Percentiles rank a stretch among this genome's conserved stretches.
These are phyloP conservation scores for Cyaniris semiargus DNA, from an alignment of 2,888 invertebrate species.

Conservation along the genomic window DNA sequence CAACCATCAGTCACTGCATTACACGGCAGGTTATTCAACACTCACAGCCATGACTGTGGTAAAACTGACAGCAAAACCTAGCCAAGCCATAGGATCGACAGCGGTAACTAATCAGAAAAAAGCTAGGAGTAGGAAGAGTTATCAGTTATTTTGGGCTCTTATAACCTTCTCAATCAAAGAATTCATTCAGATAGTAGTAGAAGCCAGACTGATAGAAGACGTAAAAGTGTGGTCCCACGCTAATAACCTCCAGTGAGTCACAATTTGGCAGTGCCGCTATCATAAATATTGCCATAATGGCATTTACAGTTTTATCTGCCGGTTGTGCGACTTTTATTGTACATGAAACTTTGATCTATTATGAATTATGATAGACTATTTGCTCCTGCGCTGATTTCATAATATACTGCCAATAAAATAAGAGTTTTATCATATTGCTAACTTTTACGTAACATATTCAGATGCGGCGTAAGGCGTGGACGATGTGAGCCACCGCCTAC, in stretches of 20 bases:
- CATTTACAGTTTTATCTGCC: slow-evolving; percentile 20
- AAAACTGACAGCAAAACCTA: too few species aligned
- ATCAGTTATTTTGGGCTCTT: neutral
- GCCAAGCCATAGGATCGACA: too few species aligned
- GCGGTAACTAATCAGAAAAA: too few species aligned
- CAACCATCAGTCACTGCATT: too few species aligned
- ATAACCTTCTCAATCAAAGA: neutral
- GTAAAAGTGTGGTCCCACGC: neutral
- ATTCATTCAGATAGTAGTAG: neutral
- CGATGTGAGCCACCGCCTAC: too few species aligned
- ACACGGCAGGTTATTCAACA: too few species aligned
- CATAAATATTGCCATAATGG: slow-evolving; percentile 16
- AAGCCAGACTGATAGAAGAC: neutral
- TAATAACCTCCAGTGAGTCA: slow-evolving; percentile 11
- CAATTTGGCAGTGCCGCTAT: neutral
- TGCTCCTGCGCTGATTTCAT: neutral
- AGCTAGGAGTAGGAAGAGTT: neutral
- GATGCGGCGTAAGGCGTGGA: too few species aligned
- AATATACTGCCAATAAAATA: neutral
- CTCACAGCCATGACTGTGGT: too few species aligned
- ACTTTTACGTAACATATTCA: neutral
- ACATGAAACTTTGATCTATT: slow-evolving; percentile 10
- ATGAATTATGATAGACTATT: neutral
- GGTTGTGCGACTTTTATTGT: slow-evolving; percentile 20
- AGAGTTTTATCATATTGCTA: neutral